Conservation (phyloP, 2,113 vertebrate species). For the Neogale vison region DNA sequence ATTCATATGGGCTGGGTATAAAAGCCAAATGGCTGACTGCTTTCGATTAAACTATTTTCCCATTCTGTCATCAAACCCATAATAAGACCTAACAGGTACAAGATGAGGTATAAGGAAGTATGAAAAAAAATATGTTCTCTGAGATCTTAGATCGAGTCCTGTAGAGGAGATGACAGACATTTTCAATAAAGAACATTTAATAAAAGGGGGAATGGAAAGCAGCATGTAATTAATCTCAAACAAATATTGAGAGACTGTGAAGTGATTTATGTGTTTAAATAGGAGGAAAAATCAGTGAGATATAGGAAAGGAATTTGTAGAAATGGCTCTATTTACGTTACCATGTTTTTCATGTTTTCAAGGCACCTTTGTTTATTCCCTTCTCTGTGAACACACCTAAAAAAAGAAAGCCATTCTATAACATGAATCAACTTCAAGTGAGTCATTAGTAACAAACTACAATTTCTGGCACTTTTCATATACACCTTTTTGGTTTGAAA, state of each 20-base stretch:
- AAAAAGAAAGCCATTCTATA: slow-evolving; percentile 8
- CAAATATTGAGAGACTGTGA: neutral
- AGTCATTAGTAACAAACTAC: neutral
- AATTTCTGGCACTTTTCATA: slow-evolving; percentile 6
- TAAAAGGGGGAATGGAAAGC: neutral
- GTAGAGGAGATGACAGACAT: neutral
- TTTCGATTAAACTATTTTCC: slow-evolving; percentile 22
- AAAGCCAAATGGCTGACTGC: neutral
- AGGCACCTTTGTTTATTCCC: neutral
- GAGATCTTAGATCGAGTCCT: neutral
- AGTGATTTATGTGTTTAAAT: neutral
- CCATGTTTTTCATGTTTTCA: neutral
- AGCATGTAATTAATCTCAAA: neutral
- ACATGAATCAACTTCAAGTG: neutral
- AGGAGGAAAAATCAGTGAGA: neutral
- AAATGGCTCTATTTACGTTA: neutral
- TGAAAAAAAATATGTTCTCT: neutral
- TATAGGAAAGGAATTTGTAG: neutral
- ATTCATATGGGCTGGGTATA: neutral
- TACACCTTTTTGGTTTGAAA: neutral
- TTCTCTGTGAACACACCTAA: neutral
- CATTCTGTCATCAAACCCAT: neutral
- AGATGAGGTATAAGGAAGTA: neutral
- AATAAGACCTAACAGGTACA: neutral
- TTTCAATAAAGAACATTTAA: neutral